A percentile compares a stretch with the other conserved stretches of the same genome.
phyloP scores from a whole-genome alignment of 2,113 vertebrate species.

The Arizona elegans region DNA sequence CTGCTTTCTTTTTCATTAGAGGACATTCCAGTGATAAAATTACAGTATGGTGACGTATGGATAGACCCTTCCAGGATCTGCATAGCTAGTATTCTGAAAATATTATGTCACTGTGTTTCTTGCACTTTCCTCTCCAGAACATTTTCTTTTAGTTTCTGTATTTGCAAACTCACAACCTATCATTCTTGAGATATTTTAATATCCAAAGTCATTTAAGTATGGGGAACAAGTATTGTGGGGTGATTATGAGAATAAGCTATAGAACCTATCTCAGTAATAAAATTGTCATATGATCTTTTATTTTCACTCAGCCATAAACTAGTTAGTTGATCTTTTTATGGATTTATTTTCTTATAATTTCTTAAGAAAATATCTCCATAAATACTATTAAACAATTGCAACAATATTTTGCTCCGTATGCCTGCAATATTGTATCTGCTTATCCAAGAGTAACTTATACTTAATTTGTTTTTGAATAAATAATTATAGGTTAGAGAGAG shows the following conservation, averaged over 20 bases:
- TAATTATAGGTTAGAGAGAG: neutral
- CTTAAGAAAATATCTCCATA: neutral
- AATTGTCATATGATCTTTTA: neutral
- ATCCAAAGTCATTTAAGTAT: accelerated
- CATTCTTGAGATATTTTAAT: neutral
- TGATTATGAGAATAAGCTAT: neutral
- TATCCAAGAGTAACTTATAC: neutral
- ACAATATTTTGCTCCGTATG: neutral
- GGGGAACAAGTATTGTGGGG: neutral
- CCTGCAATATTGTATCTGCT: neutral
- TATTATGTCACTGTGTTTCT: neutral
- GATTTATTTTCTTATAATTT: neutral
- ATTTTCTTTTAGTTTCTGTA: neutral
- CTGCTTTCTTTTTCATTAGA: accelerated
- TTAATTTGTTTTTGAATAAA: neutral
- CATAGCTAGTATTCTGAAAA: neutral
- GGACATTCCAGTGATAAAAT: neutral
- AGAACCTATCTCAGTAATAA: neutral
- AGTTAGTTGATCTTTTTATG: neutral
- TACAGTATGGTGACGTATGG: accelerated
- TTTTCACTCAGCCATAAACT: neutral
- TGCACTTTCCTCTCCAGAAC: neutral
- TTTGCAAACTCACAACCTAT: neutral
- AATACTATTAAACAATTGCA: neutral
- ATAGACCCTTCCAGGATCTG: neutral